Percentiles rank a stretch among this genome's conserved stretches.
Conservation (phyloP, 2,797 vertebrate genomes). For the Enteromius fasciolatus region DNA sequence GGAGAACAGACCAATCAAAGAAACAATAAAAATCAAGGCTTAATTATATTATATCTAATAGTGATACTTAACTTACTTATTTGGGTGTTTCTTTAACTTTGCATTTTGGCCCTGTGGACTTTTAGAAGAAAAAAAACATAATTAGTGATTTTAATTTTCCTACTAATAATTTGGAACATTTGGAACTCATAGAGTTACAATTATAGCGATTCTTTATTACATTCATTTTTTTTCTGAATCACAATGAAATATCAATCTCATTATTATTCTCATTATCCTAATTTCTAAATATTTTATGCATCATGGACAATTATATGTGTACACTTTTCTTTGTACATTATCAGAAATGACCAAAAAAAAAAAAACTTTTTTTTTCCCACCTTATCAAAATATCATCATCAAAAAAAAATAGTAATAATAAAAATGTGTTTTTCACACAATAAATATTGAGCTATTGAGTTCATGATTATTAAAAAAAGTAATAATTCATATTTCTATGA, state of each 20-base stretch:
- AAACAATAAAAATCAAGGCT: not conserved
- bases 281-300: not conserved
- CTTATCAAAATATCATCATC: not conserved
- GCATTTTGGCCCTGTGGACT: not conserved
- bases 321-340: not conserved
- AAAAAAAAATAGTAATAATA: not conserved
- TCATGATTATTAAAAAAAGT: too few relatives aligned
- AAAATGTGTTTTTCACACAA: conserved; percentile 2
- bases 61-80: not conserved
- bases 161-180: not conserved
- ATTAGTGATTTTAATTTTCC: not conserved
- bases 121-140: not conserved
- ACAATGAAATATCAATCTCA: not conserved
- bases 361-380: too few relatives aligned
- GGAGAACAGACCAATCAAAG: conserved; percentile 11
- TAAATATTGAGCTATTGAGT: not conserved
- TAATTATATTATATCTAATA: not conserved
- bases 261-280: not conserved
- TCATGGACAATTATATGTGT: not conserved
- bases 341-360: too few relatives aligned
- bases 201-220: not conserved
- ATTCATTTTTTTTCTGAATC: not conserved
- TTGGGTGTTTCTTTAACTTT: conserved; percentile 6
- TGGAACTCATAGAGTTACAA: not conserved
- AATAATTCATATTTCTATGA: not conserved